Conservation (phyloP, 2,888 invertebrate genomes). For the Caenorhabditis drosophilae region DNA sequence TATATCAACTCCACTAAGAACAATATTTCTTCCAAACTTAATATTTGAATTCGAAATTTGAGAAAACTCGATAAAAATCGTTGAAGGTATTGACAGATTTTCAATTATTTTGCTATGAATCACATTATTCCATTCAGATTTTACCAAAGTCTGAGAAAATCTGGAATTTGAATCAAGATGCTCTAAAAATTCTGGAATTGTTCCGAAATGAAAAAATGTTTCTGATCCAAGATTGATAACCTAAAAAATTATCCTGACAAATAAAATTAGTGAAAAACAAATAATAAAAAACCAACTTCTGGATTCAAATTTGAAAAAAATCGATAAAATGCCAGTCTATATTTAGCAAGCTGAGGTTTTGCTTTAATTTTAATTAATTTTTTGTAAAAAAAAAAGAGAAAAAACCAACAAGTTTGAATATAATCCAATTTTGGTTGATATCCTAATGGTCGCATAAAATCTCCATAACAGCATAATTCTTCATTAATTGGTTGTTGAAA, state of each 20-base stretch:
- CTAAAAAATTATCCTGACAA: conserved; percentile 14
- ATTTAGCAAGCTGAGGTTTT: too few relatives aligned
- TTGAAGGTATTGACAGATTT: too few relatives aligned
- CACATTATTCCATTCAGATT: too few relatives aligned
- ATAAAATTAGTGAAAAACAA: background rate
- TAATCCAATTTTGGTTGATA: conserved; percentile 65
- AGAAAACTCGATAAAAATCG: too few relatives aligned
- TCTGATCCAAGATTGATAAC: conserved; percentile 28
- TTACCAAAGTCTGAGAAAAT: conserved; percentile 13
- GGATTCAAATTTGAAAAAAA: background rate
- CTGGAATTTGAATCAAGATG: conserved; percentile 17
- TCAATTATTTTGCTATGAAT: too few relatives aligned
- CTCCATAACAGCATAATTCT: conserved; percentile 72
- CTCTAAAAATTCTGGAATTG: conserved; percentile 30
- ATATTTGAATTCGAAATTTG: too few relatives aligned
- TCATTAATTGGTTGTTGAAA: conserved; percentile 57
- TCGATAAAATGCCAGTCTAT: background rate
- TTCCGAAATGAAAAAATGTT: conserved; percentile 50
- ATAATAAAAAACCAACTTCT: background rate
- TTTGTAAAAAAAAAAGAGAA: background rate
- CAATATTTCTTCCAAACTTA: conserved; percentile 16
- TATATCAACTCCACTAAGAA: conserved; percentile 25
- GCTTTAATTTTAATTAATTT: too few relatives aligned
- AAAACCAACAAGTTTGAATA: conserved; percentile 57
- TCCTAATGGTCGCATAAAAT: conserved; percentile 71